Evolutionary conservation across 1,140 invertebrate species (phyloP).

Genomic region (Acromyrmex echinatior): DNA sequence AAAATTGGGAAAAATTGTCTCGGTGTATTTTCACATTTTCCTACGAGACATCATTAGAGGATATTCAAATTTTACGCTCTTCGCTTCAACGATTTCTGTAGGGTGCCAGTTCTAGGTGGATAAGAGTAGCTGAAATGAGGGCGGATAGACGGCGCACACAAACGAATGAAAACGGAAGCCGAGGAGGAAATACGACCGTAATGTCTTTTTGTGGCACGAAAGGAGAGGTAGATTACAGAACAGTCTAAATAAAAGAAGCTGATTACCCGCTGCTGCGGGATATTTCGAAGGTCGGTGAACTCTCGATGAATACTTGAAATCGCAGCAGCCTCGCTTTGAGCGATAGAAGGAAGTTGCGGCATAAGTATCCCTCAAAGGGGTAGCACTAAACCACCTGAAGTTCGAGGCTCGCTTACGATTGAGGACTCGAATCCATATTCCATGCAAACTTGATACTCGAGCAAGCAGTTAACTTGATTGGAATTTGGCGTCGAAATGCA

Average conservation of each 20-base stretch:
- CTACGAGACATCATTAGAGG: conserved; percentile 47
- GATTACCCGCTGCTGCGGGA: conserved; percentile 21
- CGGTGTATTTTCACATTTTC: conserved; percentile 28
- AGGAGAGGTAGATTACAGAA: conserved; percentile 30
- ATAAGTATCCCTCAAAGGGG: conserved; percentile 64
- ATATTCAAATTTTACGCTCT: conserved; percentile 57
- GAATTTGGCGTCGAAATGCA: conserved; percentile 64
- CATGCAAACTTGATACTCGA: conserved; percentile 54
- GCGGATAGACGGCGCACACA: not conserved
- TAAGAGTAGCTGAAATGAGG: conserved; percentile 29
- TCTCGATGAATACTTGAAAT: conserved; percentile 55
- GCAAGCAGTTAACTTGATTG: conserved; percentile 66
- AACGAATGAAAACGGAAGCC: conserved; percentile 54
- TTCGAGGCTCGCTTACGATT: conserved; percentile 63
- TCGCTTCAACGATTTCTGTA: conserved; percentile 43
- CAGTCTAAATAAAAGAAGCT: conserved; percentile 52
- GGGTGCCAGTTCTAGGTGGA: not conserved
- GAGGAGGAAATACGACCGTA: conserved; percentile 12
- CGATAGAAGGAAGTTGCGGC: conserved; percentile 23
- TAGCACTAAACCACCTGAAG: conserved; percentile 33
- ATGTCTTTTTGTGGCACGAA: conserved; percentile 31
- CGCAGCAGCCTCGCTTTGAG: conserved; percentile 20
- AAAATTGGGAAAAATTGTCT: conserved; percentile 23
- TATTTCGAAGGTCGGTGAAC: conserved; percentile 42
- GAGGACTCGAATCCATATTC: conserved; percentile 68